These are phyloP conservation scores for Crotalus horridus DNA, from an alignment of 2,113 vertebrate genomes.

Conservation along the genomic window DNA sequence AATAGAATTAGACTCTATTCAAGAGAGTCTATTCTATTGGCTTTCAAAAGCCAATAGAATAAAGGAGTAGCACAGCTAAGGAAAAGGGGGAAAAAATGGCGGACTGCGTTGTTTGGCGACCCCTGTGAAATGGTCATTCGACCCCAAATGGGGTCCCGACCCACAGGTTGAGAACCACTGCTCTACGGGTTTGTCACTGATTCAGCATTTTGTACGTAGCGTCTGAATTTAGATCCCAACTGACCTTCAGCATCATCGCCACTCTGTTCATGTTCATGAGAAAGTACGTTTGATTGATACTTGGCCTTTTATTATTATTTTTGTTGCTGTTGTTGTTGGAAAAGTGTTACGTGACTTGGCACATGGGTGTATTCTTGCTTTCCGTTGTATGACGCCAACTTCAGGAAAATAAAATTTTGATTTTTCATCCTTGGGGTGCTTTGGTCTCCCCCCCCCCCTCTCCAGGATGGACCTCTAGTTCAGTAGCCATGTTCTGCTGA, in stretches of 20 bases:
- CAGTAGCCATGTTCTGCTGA: neutral
- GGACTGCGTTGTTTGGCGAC: no score
- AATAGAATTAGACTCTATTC: no score
- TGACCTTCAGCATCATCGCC: constrained; percentile 48
- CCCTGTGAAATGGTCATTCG: no score
- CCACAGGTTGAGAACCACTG: no score
- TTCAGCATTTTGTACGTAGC: constrained; percentile 49
- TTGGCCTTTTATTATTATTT: neutral
- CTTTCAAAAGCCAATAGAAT: no score
- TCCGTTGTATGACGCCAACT: constrained; percentile 59
- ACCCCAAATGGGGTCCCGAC: no score
- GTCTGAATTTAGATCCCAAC: constrained; percentile 51
- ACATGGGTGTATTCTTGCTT: constrained; percentile 43
- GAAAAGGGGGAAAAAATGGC: no score
- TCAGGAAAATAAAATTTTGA: constrained; percentile 67
- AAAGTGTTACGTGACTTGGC: constrained; percentile 59
- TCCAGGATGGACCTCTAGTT: neutral
- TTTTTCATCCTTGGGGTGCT: constrained; percentile 57
- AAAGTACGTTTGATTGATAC: constrained; percentile 43
- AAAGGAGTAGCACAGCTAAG: no score
- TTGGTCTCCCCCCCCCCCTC: neutral
- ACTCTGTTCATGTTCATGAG: constrained; percentile 49
- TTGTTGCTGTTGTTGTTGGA: neutral
- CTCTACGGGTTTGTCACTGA: constrained; percentile 50
- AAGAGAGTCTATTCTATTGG: no score